These are phyloP conservation scores for Trochalopteron elliotii DNA, from an alignment of 2,113 vertebrate species.

Conservation along the genomic window DNA sequence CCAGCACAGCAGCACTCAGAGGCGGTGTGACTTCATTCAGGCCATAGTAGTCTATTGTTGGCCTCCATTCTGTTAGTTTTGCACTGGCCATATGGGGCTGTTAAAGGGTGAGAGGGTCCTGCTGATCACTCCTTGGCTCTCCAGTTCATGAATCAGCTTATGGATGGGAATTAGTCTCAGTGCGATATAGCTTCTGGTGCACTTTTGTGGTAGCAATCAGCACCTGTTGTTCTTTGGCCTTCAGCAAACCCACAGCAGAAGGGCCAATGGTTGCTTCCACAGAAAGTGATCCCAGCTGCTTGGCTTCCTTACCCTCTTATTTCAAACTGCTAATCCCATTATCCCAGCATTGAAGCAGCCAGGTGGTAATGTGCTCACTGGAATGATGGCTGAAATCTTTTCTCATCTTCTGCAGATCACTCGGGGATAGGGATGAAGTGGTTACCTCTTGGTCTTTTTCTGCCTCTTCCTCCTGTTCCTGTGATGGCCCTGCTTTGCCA, in stretches of 20 bases:
- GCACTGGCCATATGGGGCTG: background rate
- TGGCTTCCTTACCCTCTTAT: background rate
- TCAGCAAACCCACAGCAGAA: no score
- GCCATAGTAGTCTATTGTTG: background rate
- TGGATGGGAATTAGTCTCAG: no score
- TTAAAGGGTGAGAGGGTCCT: background rate
- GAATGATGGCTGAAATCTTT: background rate
- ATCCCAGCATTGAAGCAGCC: background rate
- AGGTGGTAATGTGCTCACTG: background rate
- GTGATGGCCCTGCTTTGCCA: background rate
- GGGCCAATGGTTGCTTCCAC: background rate
- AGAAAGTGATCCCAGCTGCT: background rate
- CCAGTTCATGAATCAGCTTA: no score
- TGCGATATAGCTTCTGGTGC: no score
- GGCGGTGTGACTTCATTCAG: background rate
- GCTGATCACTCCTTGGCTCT: no score
- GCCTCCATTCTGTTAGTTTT: background rate
- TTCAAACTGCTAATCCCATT: background rate
- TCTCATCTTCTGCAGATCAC: background rate
- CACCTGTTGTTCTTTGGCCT: no score
- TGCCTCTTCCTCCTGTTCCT: background rate
- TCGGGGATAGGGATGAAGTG: background rate
- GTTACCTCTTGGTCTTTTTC: background rate
- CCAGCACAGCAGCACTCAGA: background rate
- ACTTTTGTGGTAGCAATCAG: no score